Base-by-base conservation (phyloP, 2,888 invertebrate genomes). In the Metacarcinus magister region DNA sequence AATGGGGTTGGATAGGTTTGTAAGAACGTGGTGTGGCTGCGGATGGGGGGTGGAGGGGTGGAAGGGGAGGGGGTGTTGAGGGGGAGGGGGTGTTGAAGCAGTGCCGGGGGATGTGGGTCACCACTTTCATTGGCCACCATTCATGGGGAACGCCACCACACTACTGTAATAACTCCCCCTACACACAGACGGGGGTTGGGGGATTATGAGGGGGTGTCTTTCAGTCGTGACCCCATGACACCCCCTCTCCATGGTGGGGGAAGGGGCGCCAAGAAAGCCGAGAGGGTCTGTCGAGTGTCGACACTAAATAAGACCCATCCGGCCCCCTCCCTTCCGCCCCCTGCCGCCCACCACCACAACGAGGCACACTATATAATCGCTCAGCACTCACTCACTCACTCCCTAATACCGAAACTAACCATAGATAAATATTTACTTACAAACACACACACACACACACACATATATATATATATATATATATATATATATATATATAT, bases 81-180 rank as follows among this genome's bases (percentile, higher is more conserved):
- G n/a, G n/a, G 75, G 75, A 75, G 75, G 75, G n/a, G 4, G 75
- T 75, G 32, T 32, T 32, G 7, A 48, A 48, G 39, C 93, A 75
- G 93, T 23, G 93, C 75, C 93, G 44, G 75, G 75, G 95, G 93
- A 95, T 95, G 93, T 95, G 93, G 95, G 93, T 93, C 95, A 95
- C 93, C 48, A 93, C 89, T 93, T 93, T 90, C 93, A 43, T 95
- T 95, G 95, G 43, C 95, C 92, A 95, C 95, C 95, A 95, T 92
- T 82, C 95, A 67, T 93, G 90, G 93, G 90, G 93, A 95, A 93
- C 95, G 39, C 92, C 75, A n/a, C 92, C 39, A 8, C 43, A 89
- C 91, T 23, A 91, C 48, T 91, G 44, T 46, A 91, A 91, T 44
- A 46, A 46, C 46, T 39, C 13, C 3, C 16, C 87, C 2, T 39